phyloP scores from a whole-genome alignment of 2,113 vertebrate genomes.

The Pleuronectes platessa region DNA sequence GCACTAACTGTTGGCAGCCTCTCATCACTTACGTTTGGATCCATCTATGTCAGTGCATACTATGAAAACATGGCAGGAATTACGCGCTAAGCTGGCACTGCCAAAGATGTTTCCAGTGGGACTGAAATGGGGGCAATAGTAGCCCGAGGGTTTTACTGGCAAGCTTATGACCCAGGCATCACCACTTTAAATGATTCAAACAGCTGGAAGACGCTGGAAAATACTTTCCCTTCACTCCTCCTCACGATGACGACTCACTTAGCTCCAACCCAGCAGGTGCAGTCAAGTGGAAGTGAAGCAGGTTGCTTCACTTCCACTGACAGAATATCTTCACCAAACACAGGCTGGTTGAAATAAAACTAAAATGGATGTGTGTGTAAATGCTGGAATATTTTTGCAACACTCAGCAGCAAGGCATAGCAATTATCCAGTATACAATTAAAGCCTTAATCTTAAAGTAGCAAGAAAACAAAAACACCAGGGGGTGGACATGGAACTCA shows the following conservation, averaged over 20 bases:
- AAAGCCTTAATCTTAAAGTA: constrained; percentile 10
- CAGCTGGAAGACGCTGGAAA: constrained; percentile 1
- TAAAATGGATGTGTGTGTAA: neutral
- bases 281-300: neutral
- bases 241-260: neutral
- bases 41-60: neutral
- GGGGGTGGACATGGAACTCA: neutral
- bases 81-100: neutral
- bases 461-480: constrained; percentile 18
- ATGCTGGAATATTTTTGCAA: neutral
- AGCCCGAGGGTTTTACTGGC: constrained; percentile 9
- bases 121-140: neutral
- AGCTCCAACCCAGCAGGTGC: neutral
- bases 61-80: neutral
- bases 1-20: constrained; percentile 15
- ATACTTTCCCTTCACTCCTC: neutral
- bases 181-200: constrained; percentile 7
- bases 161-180: neutral
- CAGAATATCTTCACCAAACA: neutral
- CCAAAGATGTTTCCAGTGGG: neutral
- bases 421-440: constrained; percentile 1
- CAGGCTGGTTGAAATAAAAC: neutral
- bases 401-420: neutral
- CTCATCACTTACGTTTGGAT: constrained; percentile 33
- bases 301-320: neutral